phyloP scores from a whole-genome alignment of 2,797 vertebrate genomes.

The Spinus olivaceus region DNA sequence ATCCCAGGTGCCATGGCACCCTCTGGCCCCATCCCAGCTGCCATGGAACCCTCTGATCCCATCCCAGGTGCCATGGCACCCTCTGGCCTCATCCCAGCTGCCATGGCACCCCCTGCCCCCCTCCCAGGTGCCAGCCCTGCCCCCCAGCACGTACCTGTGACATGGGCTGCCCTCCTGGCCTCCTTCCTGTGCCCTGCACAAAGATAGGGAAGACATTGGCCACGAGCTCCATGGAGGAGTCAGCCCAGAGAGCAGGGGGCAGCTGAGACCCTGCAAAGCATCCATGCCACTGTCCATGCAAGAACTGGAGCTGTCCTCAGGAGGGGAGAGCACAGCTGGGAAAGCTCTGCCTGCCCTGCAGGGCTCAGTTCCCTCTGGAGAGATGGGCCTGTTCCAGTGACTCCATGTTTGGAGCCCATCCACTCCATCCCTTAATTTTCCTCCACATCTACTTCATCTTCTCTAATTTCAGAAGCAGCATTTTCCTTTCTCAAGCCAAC shows the following conservation, averaged over 20 bases:
- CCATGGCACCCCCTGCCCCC: too few relatives aligned
- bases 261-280: neutral
- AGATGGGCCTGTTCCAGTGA: neutral
- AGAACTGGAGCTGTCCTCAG: neutral
- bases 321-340: neutral
- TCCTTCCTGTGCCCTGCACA: slow-evolving; percentile 71
- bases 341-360: neutral
- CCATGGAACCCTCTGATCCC: too few relatives aligned
- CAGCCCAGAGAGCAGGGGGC: neutral
- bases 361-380: neutral
- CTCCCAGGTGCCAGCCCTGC: neutral
- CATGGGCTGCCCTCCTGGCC: slow-evolving; percentile 79
- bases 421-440: neutral
- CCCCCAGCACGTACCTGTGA: slow-evolving; percentile 78
- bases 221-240: neutral
- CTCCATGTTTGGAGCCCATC: neutral
- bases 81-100: too few relatives aligned
- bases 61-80: neutral
- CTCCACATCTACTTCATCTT: neutral
- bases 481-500: neutral
- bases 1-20: too few relatives aligned
- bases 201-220: neutral
- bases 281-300: neutral
- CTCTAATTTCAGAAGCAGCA: neutral
- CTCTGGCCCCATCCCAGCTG: too few relatives aligned